Evolutionary conservation across 2,888 invertebrate species (phyloP).

Genomic region (Drosophila quinaria): DNA sequence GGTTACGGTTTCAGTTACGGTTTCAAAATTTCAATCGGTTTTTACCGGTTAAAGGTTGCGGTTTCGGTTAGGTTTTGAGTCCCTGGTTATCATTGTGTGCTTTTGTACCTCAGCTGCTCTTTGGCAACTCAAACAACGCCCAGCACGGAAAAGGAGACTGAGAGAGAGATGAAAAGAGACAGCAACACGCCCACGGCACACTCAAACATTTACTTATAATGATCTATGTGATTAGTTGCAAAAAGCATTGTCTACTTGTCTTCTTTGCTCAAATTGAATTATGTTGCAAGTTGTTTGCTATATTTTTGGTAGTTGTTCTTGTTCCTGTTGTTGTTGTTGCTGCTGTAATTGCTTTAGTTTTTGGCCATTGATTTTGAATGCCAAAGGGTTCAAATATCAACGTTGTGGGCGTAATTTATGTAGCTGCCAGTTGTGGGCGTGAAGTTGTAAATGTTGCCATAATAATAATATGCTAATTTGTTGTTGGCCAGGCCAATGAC

Average conservation of each 20-base stretch:
- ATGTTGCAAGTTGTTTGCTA: slow-evolving; percentile 57
- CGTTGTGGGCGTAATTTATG: slow-evolving; percentile 70
- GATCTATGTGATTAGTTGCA: slow-evolving; percentile 68
- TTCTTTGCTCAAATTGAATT: slow-evolving; percentile 59
- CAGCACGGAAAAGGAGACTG: slow-evolving; percentile 2
- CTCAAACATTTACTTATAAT: slow-evolving; percentile 71
- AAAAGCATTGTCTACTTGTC: slow-evolving; percentile 53
- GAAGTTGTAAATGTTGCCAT: slow-evolving; percentile 26
- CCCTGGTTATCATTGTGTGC: no score
- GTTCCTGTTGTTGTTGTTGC: slow-evolving; percentile 32
- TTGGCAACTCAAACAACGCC: slow-evolving; percentile 30
- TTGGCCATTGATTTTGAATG: slow-evolving; percentile 65
- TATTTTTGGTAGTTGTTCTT: slow-evolving; percentile 15
- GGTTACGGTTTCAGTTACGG: no score
- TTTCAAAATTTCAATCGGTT: no score
- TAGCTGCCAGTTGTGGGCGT: slow-evolving; percentile 28
- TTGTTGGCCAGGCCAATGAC: slow-evolving; percentile 16
- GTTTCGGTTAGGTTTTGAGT: no score
- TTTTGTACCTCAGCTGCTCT: no score
- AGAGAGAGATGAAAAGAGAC: neutral
- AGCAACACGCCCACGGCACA: slow-evolving; percentile 20
- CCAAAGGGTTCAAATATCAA: slow-evolving; percentile 17
- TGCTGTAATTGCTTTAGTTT: slow-evolving; percentile 67
- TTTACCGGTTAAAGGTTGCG: no score
- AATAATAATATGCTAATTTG: slow-evolving; percentile 68